phyloP scores from a whole-genome alignment of 2,113 vertebrate species.

The Illadopsis cleaveri region DNA sequence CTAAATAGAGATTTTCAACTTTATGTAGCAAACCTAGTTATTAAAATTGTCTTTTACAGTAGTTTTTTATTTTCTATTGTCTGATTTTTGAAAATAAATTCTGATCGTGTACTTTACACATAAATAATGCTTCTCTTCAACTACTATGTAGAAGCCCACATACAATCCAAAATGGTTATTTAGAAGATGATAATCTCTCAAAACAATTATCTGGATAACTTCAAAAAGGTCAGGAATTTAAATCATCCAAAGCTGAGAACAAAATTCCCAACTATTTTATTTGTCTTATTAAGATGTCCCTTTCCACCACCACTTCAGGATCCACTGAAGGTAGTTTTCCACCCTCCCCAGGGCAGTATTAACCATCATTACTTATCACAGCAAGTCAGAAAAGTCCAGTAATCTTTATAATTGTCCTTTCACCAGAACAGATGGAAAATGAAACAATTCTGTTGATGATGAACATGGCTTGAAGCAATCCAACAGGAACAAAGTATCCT shows the following conservation, averaged over 20 bases:
- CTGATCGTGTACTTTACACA: rapidly evolving
- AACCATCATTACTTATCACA: background rate
- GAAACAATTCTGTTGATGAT: background rate
- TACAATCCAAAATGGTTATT: background rate
- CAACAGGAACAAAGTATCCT: background rate
- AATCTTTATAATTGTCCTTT: background rate
- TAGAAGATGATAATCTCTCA: background rate
- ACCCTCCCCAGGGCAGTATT: background rate
- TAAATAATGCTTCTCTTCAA: background rate
- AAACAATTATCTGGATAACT: background rate
- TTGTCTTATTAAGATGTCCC: background rate
- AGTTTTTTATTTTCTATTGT: background rate
- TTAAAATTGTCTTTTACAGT: background rate
- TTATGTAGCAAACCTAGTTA: background rate
- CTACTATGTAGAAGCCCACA: background rate
- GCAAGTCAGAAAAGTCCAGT: background rate
- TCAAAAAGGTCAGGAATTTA: background rate
- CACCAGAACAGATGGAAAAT: background rate
- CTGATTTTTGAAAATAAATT: background rate
- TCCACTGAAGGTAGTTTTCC: background rate
- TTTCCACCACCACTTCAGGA: background rate
- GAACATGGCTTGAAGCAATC: background rate
- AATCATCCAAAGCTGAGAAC: background rate
- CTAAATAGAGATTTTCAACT: background rate
- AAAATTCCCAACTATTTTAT: background rate